These are phyloP conservation scores for Caenorhabditis latens DNA, from an alignment of 1,140 invertebrate genomes.

Conservation along the genomic window DNA sequence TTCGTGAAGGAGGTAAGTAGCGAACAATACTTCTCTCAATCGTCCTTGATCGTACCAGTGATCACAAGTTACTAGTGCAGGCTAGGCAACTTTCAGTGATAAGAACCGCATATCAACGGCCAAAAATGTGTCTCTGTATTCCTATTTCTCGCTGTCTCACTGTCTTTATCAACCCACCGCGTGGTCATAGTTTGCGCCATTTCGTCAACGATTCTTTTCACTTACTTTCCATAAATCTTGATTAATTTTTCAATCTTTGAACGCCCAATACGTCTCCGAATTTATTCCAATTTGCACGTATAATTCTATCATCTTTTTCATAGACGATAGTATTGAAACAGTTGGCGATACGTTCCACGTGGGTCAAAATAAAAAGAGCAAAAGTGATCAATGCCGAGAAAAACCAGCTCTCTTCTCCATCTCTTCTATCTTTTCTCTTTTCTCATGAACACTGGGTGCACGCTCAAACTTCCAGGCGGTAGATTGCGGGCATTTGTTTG, in stretches of 20 bases:
- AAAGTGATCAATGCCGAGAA: not conserved
- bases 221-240: not conserved
- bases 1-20: constrained; percentile 85
- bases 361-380: constrained; percentile 8
- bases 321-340: not conserved
- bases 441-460: not conserved
- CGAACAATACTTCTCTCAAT: not conserved
- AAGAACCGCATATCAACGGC: not conserved
- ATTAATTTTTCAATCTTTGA: not conserved
- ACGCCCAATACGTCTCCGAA: not conserved
- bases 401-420: not conserved
- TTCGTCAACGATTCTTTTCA: not conserved
- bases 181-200: constrained; percentile 14
- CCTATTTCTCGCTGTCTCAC: not conserved
- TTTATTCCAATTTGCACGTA: not conserved
- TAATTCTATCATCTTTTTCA: constrained; percentile 4
- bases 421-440: not conserved
- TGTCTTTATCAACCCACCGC: constrained; percentile 20
- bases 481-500: not conserved
- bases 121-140: constrained; percentile 3
- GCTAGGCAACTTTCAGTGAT: not conserved
- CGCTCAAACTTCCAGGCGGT: not conserved
- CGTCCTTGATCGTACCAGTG: constrained; percentile 39
- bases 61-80: constrained; percentile 37
- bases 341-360: constrained; percentile 19